These are phyloP conservation scores for Isoperla grammatica DNA, from an alignment of 2,888 invertebrate genomes.

Conservation along the genomic window DNA sequence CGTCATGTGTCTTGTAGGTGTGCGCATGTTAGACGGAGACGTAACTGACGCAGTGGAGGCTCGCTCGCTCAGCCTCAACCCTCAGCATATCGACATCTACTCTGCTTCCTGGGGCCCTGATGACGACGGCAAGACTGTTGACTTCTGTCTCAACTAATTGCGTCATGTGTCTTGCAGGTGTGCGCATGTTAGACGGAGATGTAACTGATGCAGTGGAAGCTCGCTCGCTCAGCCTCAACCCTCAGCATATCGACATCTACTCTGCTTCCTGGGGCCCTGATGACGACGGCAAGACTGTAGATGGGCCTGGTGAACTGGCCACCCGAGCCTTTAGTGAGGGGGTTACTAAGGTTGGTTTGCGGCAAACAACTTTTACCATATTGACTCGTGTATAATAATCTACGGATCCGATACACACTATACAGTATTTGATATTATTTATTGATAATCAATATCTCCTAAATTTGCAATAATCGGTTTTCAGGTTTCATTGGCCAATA, in stretches of 20 bases:
- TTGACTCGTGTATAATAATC: too few species aligned
- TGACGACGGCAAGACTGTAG: conserved; percentile 96
- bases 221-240: conserved; percentile 85
- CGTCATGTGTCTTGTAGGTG: conserved; percentile 64
- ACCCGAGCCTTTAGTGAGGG: conserved; percentile 94
- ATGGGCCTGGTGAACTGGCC: conserved; percentile 94
- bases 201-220: conserved; percentile 99
- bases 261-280: conserved; percentile 99
- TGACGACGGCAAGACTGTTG: conserved; percentile 95
- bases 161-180: conserved; percentile 60
- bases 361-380: too few species aligned
- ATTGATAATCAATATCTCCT: too few species aligned
- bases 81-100: conserved; percentile 97
- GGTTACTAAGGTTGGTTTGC: conserved; percentile 72
- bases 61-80: conserved; percentile 85
- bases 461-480: too few species aligned
- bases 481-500: too few species aligned
- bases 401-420: too few species aligned
- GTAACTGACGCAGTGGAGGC: conserved; percentile 99
- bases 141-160: too few species aligned
- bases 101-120: conserved; percentile 98
- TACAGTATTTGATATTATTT: too few species aligned
- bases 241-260: conserved; percentile 97
- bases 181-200: conserved; percentile 97
- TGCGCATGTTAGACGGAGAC: conserved; percentile 95